Evolutionary conservation across 1,140 invertebrate species (phyloP).

Genomic region (Drosophila eugracilis): DNA sequence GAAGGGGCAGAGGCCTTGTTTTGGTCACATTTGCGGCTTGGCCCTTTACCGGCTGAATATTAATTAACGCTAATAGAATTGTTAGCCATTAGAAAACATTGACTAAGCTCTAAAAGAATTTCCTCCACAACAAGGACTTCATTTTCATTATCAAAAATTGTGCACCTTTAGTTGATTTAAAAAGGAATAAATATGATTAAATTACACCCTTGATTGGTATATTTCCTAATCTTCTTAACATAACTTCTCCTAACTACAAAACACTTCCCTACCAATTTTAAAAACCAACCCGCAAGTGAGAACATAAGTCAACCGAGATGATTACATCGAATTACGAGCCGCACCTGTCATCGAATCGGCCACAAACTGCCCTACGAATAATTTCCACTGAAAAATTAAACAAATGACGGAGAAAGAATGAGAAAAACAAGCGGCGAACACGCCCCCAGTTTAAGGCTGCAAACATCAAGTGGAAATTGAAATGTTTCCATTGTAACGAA

Average conservation of each 20-base stretch:
- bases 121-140: not conserved
- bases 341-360: constrained; percentile 59
- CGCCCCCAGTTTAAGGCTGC: constrained; percentile 39
- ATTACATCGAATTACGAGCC: constrained; percentile 48
- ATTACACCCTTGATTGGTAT: not conserved
- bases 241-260: not conserved
- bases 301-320: constrained; percentile 24
- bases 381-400: constrained; percentile 46
- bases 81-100: constrained; percentile 46
- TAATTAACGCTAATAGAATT: constrained; percentile 81
- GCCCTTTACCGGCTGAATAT: constrained; percentile 62
- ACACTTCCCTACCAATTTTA: constrained; percentile 1
- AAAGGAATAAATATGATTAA: no score
- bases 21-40: constrained; percentile 67
- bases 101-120: not conserved
- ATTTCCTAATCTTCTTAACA: not conserved
- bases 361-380: constrained; percentile 16
- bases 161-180: no score
- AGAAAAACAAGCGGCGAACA: constrained; percentile 9
- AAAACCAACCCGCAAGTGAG: constrained; percentile 4
- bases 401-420: constrained; percentile 6
- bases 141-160: not conserved
- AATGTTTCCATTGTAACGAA: constrained; percentile 76
- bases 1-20: constrained; percentile 23
- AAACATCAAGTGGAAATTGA: constrained; percentile 77